Evolutionary conservation across 2,113 vertebrate genomes (phyloP).

Genomic region (Ictidomys tridecemlineatus): DNA sequence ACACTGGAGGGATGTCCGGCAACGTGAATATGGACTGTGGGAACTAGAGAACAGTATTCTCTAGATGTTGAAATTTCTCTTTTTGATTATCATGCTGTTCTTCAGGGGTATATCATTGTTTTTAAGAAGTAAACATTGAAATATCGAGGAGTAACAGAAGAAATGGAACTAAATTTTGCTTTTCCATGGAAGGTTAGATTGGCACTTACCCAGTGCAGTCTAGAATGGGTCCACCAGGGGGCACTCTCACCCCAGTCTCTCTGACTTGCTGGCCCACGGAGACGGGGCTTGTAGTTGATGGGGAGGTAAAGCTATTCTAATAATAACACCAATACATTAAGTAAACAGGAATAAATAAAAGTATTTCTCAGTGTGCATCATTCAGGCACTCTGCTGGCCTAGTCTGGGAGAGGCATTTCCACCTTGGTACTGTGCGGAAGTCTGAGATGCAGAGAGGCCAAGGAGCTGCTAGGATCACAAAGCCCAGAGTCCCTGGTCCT

Average conservation of each 20-base stretch:
- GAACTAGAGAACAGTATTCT: not conserved
- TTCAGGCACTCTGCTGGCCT: not conserved
- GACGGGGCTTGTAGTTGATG: not conserved
- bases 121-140: not conserved
- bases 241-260: not conserved
- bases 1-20: not conserved
- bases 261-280: not conserved
- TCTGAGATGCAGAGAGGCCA: not conserved
- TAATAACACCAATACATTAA: not conserved
- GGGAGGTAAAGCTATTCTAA: not conserved
- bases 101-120: not conserved
- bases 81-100: not conserved
- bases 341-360: not conserved
- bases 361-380: not conserved
- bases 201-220: not conserved
- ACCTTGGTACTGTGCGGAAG: not conserved
- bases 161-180: not conserved
- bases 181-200: not conserved
- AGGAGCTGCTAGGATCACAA: not conserved
- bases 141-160: not conserved
- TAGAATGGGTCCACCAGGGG: slow-evolving; percentile 50
- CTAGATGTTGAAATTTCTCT: not conserved
- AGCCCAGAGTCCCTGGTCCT: not conserved
- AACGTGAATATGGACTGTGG: not conserved
- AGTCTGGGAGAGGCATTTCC: not conserved